A percentile compares a stretch with the other conserved stretches of the same genome.
These are phyloP conservation scores for Tenrec ecaudatus DNA, from an alignment of 2,113 vertebrate genomes.

Conservation along the genomic window DNA sequence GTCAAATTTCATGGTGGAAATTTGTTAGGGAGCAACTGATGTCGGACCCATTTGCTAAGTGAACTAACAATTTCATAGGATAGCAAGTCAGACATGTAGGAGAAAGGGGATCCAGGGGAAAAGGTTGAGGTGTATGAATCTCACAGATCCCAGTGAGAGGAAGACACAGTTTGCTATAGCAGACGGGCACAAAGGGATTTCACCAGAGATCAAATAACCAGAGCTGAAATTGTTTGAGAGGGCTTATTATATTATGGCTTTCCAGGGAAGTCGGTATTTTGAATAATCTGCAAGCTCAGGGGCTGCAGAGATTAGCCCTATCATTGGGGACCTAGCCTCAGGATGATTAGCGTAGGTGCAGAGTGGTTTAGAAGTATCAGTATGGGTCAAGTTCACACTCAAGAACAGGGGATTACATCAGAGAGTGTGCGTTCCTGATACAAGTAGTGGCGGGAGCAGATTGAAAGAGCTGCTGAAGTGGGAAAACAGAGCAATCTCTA, in stretches of 20 bases:
- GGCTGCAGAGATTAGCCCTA: background rate
- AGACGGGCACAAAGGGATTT: background rate
- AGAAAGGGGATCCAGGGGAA: too few species aligned
- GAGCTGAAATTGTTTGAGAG: background rate
- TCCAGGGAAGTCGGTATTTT: background rate
- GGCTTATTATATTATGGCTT: background rate
- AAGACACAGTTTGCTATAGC: background rate
- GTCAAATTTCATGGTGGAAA: background rate
- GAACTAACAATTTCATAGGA: background rate
- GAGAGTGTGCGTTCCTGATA: background rate
- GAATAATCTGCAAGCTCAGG: background rate
- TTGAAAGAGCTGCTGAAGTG: background rate
- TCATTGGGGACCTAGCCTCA: background rate
- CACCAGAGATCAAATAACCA: background rate
- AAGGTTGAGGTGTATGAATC: background rate
- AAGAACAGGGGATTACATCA: too few species aligned
- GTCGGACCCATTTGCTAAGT: background rate
- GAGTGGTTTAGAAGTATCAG: background rate
- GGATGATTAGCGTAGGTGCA: background rate
- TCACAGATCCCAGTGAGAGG: background rate
- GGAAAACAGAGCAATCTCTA: background rate
- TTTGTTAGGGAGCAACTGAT: background rate
- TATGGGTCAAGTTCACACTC: too few species aligned
- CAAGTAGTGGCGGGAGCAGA: background rate
- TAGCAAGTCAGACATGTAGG: background rate